Evolutionary conservation across 2,797 vertebrate genomes (phyloP).

Genomic region (Myioborus melanocephalus): DNA sequence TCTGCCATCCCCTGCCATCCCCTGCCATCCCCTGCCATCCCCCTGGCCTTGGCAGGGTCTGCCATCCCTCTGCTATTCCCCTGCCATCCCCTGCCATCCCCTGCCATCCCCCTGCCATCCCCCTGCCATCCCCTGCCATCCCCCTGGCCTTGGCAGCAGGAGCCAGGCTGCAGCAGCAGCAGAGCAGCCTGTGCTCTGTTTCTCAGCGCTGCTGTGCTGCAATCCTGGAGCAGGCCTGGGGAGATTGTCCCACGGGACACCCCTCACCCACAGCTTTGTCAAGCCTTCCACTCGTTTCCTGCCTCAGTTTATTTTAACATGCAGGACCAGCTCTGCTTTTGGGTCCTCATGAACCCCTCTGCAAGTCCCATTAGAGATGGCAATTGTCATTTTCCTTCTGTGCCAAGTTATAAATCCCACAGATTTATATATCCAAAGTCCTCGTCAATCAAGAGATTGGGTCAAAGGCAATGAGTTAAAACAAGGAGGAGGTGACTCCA

Average conservation of each 20-base stretch:
- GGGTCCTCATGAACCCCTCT: neutral
- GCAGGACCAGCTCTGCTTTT: neutral
- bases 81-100: neutral
- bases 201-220: accelerated
- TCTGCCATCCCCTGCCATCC: neutral
- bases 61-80: neutral
- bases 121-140: neutral
- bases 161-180: neutral
- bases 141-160: neutral
- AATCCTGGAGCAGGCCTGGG: accelerated
- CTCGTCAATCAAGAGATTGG: neutral
- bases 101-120: too few species aligned
- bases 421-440: neutral
- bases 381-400: neutral
- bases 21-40: too few species aligned
- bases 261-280: neutral
- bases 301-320: accelerated
- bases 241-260: accelerated
- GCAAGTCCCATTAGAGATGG: neutral
- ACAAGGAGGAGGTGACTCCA: neutral
- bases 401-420: neutral
- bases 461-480: neutral
- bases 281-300: accelerated
- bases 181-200: neutral
- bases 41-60: too few species aligned